Percentiles rank a stretch among this genome's conserved stretches.
Evolutionary conservation across 2,113 vertebrate species (phyloP).

Genomic region (Cygnus atratus): DNA sequence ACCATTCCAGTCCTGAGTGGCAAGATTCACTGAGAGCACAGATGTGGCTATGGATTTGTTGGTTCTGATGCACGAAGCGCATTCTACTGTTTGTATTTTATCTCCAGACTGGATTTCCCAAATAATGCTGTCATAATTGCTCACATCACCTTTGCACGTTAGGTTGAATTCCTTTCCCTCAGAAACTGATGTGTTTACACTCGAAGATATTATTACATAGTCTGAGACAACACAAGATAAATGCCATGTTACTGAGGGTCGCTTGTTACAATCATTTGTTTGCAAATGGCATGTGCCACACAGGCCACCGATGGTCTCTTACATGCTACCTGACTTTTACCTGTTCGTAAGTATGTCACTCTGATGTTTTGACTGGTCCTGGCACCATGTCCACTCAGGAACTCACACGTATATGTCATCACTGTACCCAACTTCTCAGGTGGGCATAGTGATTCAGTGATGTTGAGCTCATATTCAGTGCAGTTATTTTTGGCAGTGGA

Average conservation of each 20-base stretch:
- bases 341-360: conserved; percentile 62
- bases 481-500: conserved; percentile 14
- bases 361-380: conserved; percentile 9
- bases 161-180: conserved; percentile 65
- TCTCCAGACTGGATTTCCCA: conserved; percentile 72
- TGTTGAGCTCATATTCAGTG: conserved; percentile 43
- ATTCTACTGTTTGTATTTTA: neutral
- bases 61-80: conserved; percentile 14
- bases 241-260: neutral
- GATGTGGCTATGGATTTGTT: neutral
- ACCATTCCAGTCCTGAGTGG: conserved; percentile 70
- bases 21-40: conserved; percentile 42
- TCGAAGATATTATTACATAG: conserved; percentile 47
- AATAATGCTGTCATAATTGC: conserved; percentile 59
- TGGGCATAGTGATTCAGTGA: conserved; percentile 27
- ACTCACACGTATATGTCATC: conserved; percentile 65
- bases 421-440: conserved; percentile 8
- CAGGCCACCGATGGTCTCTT: neutral
- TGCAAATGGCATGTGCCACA: neutral
- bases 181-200: conserved; percentile 34
- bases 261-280: neutral
- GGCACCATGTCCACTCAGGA: conserved; percentile 59
- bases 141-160: conserved; percentile 65
- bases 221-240: conserved; percentile 65
- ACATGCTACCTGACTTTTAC: conserved; percentile 53